Conservation (phyloP, 2,797 vertebrate species). For the Cheirogaleus major region DNA sequence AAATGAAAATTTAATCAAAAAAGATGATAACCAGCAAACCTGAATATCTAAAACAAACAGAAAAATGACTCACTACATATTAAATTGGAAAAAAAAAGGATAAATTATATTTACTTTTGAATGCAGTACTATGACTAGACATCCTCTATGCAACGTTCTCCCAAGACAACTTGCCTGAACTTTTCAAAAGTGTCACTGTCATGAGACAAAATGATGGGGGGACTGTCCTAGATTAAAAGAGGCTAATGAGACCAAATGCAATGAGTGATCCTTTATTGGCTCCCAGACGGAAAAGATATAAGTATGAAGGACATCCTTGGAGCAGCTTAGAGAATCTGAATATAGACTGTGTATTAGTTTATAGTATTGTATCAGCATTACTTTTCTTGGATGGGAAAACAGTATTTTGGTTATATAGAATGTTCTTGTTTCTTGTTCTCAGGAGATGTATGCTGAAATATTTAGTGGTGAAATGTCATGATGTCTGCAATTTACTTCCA, state of each 20-base stretch:
- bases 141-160: not conserved
- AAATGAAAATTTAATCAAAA: slow-evolving; percentile 14
- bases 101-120: slow-evolving; percentile 12
- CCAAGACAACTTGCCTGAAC: not conserved
- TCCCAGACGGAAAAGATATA: not conserved
- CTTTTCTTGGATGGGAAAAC: slow-evolving; percentile 30
- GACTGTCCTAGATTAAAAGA: not conserved
- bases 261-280: not conserved
- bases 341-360: not conserved
- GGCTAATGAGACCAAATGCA: not conserved
- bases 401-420: not conserved
- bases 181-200: not conserved
- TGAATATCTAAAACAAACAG: slow-evolving; percentile 42
- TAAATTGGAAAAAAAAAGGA: slow-evolving; percentile 29
- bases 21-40: not conserved
- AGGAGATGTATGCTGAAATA: not conserved
- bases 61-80: not conserved
- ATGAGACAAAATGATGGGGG: not conserved
- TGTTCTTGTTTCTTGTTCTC: not conserved
- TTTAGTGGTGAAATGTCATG: not conserved
- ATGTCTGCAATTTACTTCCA: not conserved
- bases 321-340: not conserved
- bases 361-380: not conserved
- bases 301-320: not conserved
- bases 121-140: not conserved